Conservation (phyloP, 2,797 vertebrate species). For the Phoebastria nigripes region DNA sequence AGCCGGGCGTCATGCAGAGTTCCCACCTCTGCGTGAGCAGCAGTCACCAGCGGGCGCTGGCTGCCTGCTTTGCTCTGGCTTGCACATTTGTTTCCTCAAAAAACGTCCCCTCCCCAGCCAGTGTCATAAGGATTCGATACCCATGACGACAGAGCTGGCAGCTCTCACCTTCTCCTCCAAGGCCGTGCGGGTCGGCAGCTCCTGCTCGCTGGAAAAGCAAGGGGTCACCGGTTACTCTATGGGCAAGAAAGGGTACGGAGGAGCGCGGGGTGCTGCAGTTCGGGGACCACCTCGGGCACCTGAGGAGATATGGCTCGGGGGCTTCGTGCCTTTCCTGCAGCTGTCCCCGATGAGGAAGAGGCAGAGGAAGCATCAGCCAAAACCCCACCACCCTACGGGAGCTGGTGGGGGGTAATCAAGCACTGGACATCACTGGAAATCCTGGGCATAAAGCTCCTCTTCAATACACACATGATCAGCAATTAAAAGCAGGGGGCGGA, state of each 20-base stretch:
- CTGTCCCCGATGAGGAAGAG: not conserved
- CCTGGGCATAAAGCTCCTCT: not conserved
- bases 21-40: not conserved
- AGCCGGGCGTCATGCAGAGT: rapidly evolving
- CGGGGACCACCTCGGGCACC: not conserved
- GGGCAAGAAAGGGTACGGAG: not conserved
- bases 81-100: not conserved
- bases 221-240: not conserved
- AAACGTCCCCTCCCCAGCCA: not conserved
- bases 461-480: not conserved
- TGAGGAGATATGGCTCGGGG: rapidly evolving
- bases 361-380: not conserved
- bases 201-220: conserved; percentile 80
- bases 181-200: conserved; percentile 81
- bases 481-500: not conserved
- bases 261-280: not conserved
- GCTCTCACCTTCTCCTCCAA: conserved; percentile 85
- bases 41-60: not conserved
- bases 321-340: not conserved
- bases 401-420: not conserved
- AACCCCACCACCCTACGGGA: not conserved
- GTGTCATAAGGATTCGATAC: not conserved
- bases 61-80: not conserved
- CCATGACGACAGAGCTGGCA: not conserved
- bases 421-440: not conserved